Evolutionary conservation across 2,113 vertebrate species (phyloP).

Genomic region (Phylloscopus whistleri): DNA sequence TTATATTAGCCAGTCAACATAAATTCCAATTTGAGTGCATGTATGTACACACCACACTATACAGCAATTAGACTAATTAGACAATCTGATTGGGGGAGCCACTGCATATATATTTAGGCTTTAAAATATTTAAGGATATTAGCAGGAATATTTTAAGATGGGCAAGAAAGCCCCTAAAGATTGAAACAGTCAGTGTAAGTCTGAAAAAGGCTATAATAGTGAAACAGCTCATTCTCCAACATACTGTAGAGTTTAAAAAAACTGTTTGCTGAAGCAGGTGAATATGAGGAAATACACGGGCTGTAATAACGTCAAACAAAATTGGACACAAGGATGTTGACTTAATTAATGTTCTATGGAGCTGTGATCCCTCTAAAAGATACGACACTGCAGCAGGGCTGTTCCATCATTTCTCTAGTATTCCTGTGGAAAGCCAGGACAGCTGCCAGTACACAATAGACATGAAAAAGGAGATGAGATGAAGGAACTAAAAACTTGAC

Average conservation of each 20-base stretch:
- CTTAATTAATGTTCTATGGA: not conserved
- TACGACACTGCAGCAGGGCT: not conserved
- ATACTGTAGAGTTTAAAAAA: not conserved
- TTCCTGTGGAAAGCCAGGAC: not conserved
- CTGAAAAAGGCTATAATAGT: not conserved
- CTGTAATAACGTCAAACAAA: not conserved
- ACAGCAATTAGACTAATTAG: not conserved
- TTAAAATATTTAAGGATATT: constrained; percentile 19
- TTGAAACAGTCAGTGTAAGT: not conserved
- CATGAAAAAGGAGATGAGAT: not conserved
- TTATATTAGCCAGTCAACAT: not conserved
- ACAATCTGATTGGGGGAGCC: not conserved
- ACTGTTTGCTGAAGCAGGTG: not conserved
- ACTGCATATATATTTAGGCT: not conserved
- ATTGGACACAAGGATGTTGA: not conserved
- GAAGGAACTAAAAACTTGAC: not conserved
- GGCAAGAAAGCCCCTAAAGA: not conserved
- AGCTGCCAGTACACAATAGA: not conserved
- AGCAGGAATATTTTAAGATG: constrained; percentile 1
- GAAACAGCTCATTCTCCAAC: not conserved
- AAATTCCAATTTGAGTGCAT: not conserved
- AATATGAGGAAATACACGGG: not conserved
- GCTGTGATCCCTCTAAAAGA: not conserved
- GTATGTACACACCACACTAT: not conserved
- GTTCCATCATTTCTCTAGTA: not conserved